phyloP scores from a whole-genome alignment of 2,797 vertebrate genomes.

The Sylvilagus floridanus region DNA sequence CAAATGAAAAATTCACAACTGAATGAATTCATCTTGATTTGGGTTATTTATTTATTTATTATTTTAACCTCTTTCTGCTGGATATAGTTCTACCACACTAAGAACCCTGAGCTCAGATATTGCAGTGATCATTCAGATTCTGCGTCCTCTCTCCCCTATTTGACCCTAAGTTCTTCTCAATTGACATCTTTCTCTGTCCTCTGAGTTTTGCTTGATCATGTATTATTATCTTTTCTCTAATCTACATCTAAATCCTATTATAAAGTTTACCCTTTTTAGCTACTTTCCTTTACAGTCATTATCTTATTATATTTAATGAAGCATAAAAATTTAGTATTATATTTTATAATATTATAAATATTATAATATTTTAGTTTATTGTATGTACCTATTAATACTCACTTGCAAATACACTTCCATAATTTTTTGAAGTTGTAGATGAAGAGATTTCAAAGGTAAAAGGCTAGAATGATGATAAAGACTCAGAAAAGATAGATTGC shows the following conservation, averaged over 20 bases:
- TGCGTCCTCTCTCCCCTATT: background rate
- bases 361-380: background rate
- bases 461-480: background rate
- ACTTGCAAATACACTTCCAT: background rate
- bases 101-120: background rate
- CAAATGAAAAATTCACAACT: background rate
- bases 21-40: background rate
- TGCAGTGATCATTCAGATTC: background rate
- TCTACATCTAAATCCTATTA: background rate
- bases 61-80: background rate
- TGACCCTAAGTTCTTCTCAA: background rate
- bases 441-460: background rate
- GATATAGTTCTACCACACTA: background rate
- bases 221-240: background rate
- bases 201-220: background rate
- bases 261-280: background rate
- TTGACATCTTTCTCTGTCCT: background rate
- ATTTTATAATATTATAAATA: no score
- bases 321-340: background rate
- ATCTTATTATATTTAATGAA: background rate
- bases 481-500: background rate
- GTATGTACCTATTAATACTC: background rate
- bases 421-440: background rate
- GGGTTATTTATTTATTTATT: background rate
- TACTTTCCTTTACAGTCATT: background rate